Conservation (phyloP, 1,140 invertebrate genomes). For the Forficula auricularia region DNA sequence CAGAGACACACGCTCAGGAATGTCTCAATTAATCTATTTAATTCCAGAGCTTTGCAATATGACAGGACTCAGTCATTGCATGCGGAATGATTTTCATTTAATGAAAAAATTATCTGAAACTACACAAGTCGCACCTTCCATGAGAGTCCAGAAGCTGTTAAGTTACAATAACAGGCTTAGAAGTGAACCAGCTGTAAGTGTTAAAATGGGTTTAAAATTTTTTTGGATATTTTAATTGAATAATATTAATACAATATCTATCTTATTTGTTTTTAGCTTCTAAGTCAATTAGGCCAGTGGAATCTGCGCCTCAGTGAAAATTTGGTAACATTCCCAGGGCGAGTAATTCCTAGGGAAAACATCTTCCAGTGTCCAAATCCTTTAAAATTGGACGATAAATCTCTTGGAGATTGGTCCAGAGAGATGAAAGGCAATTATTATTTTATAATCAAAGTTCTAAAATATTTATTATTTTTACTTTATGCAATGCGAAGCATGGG, state of each 20-base stretch:
- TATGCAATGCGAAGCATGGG: no score
- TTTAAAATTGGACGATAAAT: slow-evolving; percentile 5
- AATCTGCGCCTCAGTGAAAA: no score
- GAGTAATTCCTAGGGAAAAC: no score
- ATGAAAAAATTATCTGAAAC: slow-evolving; percentile 35
- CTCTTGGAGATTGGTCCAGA: slow-evolving; percentile 43
- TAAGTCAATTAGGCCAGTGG: no score
- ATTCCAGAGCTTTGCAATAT: slow-evolving; percentile 56
- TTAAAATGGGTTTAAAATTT: not conserved
- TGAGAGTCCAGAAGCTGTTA: slow-evolving; percentile 38
- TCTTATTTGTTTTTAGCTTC: not conserved
- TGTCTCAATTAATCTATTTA: slow-evolving; percentile 39
- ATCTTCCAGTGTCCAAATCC: no score
- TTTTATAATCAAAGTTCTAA: not conserved
- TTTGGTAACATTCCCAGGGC: no score
- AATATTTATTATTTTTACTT: no score
- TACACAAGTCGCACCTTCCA: slow-evolving; percentile 42
- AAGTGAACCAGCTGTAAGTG: not conserved
- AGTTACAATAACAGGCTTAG: slow-evolving; percentile 36
- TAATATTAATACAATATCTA: not conserved
- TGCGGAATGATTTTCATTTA: slow-evolving; percentile 28
- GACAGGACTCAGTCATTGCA: slow-evolving; percentile 33
- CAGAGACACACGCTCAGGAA: slow-evolving; percentile 39
- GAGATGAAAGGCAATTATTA: slow-evolving; percentile 26
- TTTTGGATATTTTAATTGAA: not conserved